Base-by-base conservation (phyloP, 2,888 invertebrate genomes). In the Rhabditophanes sp. region DNA sequence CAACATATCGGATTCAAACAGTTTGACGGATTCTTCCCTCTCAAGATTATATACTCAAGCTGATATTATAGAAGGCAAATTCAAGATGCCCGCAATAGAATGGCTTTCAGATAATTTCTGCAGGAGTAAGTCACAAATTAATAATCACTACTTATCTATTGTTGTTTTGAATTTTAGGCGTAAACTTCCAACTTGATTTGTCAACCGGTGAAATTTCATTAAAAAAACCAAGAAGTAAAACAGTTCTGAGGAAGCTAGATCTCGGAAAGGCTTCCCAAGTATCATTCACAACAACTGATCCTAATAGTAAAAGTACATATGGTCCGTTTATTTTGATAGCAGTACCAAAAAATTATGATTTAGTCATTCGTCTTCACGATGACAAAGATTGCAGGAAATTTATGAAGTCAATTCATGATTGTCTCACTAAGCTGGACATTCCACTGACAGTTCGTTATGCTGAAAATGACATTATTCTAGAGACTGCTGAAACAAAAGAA, bases 291-390 rank as follows among this genome's bases (percentile, higher is more conserved):
- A 81, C 83, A 53, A 84, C 84, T n/a, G 77, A 82, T 66, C 83
- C 47, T 2, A 37, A 37, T 6, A 33, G 45, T 2, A 41, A 43
- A 4, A 38, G 44, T 78, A 51, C 52, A 55, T 35, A 57, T 55
- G 43, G 66, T 53, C 85, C 85, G 0, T 73, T 87, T 64, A 76
- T 84, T 5, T 69, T 87, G 18, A 46, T 70, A 25, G 73, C 82
- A 21, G 79, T 82, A 8, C 79, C 80, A 0, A 75, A 80, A 27
- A 85, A 87, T 68, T 85, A 88, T 59, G 88, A 88, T 69, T 70
- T 88, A 42, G 87, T 87, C 9, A 70, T 88, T 33, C 85, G 88
- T 66, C 77, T 88, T 65, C 84, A 84, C 60, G 49, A 44, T 14
- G 53, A 53, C 22, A 30, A 38, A 11, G 36, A 48, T 11, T 46